Evolutionary conservation across 2,888 invertebrate genomes (phyloP).

Genomic region (Oxystoma pomonae): DNA sequence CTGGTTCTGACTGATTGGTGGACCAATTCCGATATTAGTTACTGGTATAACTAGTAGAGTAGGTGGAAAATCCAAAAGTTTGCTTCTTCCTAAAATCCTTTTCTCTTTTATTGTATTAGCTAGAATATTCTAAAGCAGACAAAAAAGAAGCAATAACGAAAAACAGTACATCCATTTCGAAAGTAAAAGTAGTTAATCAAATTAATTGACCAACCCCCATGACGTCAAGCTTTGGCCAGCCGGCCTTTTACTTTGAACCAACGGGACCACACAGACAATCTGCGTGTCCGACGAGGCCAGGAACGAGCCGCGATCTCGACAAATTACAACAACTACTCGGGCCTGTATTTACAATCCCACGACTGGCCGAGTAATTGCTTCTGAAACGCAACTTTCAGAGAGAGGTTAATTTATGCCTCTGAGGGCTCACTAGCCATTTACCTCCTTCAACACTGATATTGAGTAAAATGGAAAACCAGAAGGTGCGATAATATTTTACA

Average conservation of each 20-base stretch:
- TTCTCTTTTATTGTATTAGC: too few relatives aligned
- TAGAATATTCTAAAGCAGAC: too few relatives aligned
- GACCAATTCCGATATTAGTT: too few relatives aligned
- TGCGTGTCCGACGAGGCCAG: constrained; percentile 22
- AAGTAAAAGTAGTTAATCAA: too few relatives aligned
- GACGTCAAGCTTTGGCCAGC: not conserved
- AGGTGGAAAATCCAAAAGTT: too few relatives aligned
- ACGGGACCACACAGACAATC: constrained; percentile 19
- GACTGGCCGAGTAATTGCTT: constrained; percentile 33
- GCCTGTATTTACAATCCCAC: constrained; percentile 35
- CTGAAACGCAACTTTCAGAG: constrained; percentile 26
- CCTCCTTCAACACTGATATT: not conserved
- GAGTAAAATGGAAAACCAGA: not conserved
- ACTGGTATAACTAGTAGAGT: too few relatives aligned
- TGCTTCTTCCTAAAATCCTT: too few relatives aligned
- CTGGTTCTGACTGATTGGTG: too few relatives aligned
- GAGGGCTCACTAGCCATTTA: constrained; percentile 16
- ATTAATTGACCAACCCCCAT: not conserved
- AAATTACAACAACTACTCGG: constrained; percentile 40
- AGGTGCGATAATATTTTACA: too few relatives aligned
- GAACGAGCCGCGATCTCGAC: constrained; percentile 38
- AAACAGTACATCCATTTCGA: too few relatives aligned
- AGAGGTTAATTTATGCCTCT: constrained; percentile 24
- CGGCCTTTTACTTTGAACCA: not conserved
- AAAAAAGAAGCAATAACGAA: too few relatives aligned